Evolutionary conservation across 2,797 vertebrate species (phyloP).

Genomic region (Leptatherina wallacei): DNA sequence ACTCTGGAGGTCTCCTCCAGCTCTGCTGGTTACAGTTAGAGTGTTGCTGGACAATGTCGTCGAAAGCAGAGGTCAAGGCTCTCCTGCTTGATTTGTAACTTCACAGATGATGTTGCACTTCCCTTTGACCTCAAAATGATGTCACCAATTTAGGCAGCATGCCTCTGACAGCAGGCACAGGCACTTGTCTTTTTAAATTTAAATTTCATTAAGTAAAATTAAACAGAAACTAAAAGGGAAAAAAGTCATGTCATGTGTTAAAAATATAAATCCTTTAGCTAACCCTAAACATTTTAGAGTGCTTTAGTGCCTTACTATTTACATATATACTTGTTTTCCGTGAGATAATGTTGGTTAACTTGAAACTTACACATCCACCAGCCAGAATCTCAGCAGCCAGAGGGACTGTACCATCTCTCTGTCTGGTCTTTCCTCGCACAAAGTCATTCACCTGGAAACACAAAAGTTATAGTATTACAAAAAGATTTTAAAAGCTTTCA

Average conservation of each 20-base stretch:
- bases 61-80: background rate
- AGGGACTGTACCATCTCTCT: slow-evolving; percentile 85
- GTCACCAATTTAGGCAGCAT: background rate
- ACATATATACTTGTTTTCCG: background rate
- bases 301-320: background rate
- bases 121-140: slow-evolving; percentile 1
- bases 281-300: background rate
- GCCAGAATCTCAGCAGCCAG: slow-evolving; percentile 86
- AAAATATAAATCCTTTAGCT: background rate
- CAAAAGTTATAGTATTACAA: slow-evolving; percentile 14
- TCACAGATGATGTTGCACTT: background rate
- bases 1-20: background rate
- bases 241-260: background rate
- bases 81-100: background rate
- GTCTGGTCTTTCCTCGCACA: slow-evolving; percentile 87
- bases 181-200: background rate
- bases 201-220: background rate
- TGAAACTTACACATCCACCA: slow-evolving; percentile 88
- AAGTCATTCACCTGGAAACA: slow-evolving; percentile 90
- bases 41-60: background rate
- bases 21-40: background rate
- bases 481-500: background rate
- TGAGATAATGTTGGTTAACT: background rate
- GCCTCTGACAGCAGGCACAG: background rate
- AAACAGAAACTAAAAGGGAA: background rate